A percentile compares a stretch with the other conserved stretches of the same genome.
These are phyloP conservation scores for Brachyalestes nurse DNA, from an alignment of 2,797 vertebrate species.

Conservation along the genomic window DNA sequence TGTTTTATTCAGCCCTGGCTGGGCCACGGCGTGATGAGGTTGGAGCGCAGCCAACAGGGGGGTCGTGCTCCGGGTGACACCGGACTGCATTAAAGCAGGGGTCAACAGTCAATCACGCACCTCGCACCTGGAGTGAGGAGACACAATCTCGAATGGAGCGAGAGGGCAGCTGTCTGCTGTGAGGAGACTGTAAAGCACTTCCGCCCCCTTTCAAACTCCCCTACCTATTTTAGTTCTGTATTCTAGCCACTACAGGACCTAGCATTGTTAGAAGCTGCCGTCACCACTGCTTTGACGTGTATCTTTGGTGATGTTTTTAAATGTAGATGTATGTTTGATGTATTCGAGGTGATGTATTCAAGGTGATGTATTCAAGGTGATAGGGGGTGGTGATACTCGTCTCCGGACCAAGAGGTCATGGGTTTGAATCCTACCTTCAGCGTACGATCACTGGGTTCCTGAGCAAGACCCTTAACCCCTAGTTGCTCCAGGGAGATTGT, in stretches of 20 bases:
- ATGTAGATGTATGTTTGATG: too few relatives aligned
- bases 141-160: slow-evolving; percentile 14
- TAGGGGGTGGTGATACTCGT: too few relatives aligned
- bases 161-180: neutral
- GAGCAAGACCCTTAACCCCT: too few relatives aligned
- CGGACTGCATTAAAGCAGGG: neutral
- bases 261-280: slow-evolving; percentile 37
- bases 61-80: neutral
- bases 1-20: slow-evolving; percentile 16
- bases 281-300: too few relatives aligned
- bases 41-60: slow-evolving; percentile 8
- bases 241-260: neutral
- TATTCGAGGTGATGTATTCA: too few relatives aligned
- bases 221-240: neutral
- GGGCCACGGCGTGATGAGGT: neutral
- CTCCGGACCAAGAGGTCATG: too few relatives aligned
- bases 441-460: too few relatives aligned
- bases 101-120: slow-evolving; percentile 7
- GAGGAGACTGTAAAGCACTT: neutral
- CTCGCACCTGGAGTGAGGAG: neutral
- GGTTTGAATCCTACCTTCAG: too few relatives aligned
- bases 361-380: too few relatives aligned
- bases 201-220: neutral
- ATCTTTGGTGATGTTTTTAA: too few relatives aligned
- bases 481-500: too few relatives aligned